Percentiles rank a stretch among this genome's conserved stretches.
phyloP scores from a whole-genome alignment of 2,797 vertebrate species.

The Anomalospiza imberbis region DNA sequence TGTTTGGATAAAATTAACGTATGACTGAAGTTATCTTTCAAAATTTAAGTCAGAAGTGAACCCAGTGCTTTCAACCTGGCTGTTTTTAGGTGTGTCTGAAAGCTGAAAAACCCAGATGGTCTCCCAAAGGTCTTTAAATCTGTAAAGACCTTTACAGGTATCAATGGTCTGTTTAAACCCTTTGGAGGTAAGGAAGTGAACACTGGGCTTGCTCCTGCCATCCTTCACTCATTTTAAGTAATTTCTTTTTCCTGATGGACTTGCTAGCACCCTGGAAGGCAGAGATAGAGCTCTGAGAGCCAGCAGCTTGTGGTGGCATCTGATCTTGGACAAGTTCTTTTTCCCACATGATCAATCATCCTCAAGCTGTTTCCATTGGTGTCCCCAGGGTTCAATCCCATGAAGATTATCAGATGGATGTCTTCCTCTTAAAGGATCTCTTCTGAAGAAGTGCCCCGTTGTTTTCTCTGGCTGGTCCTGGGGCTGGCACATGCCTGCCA shows the following conservation, averaged over 20 bases:
- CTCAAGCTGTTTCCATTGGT: not conserved
- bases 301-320: not conserved
- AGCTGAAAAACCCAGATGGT: not conserved
- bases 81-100: not conserved
- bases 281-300: not conserved
- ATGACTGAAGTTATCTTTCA: not conserved
- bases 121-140: not conserved
- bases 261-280: not conserved
- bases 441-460: not conserved
- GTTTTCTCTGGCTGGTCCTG: not conserved
- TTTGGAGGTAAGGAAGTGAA: not conserved
- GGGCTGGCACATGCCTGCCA: rapidly evolving
- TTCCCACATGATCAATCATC: not conserved
- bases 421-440: not conserved
- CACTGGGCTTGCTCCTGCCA: not conserved
- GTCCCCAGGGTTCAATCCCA: not conserved
- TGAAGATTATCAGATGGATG: not conserved
- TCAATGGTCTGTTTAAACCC: not conserved
- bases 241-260: not conserved
- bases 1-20: not conserved
- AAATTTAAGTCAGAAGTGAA: not conserved
- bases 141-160: not conserved
- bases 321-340: rapidly evolving
- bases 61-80: not conserved
- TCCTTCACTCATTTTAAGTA: not conserved